Conservation (phyloP, 2,113 vertebrate genomes). For the Crotalus viridis region DNA sequence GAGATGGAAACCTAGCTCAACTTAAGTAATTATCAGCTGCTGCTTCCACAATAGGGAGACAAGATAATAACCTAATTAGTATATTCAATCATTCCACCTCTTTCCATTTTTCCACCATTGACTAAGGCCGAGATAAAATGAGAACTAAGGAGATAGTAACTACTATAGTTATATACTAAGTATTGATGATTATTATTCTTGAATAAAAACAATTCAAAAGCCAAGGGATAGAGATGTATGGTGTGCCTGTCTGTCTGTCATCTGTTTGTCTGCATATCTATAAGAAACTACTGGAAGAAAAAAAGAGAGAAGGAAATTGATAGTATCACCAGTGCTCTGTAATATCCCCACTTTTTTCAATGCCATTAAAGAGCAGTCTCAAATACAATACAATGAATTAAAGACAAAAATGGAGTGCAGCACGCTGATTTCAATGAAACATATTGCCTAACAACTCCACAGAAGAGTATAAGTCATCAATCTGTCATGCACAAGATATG, state of each 20-base stretch:
- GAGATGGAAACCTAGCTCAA: not conserved
- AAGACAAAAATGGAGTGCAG: not conserved
- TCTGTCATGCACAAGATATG: not conserved
- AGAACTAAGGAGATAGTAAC: not conserved
- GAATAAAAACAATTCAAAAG: too few relatives aligned
- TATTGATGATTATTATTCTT: not conserved
- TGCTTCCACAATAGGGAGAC: not conserved
- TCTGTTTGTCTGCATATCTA: not conserved
- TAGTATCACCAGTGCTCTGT: not conserved
- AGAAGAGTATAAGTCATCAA: not conserved
- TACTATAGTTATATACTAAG: not conserved
- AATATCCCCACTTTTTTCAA: not conserved
- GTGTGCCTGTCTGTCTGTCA: not conserved
- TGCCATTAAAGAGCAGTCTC: not conserved
- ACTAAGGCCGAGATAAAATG: not conserved
- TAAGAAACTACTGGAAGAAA: not conserved
- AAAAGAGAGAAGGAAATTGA: not conserved
- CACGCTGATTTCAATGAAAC: not conserved
- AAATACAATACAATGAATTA: not conserved
- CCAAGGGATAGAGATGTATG: too few relatives aligned
- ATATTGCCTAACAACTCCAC: not conserved
- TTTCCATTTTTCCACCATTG: not conserved
- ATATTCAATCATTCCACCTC: not conserved
- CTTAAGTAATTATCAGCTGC: not conserved
- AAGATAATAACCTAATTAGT: slow-evolving; percentile 9